Percentiles rank a stretch among this genome's conserved stretches.
Conservation (phyloP, 2,113 vertebrate species). For the Silurus asotus region DNA sequence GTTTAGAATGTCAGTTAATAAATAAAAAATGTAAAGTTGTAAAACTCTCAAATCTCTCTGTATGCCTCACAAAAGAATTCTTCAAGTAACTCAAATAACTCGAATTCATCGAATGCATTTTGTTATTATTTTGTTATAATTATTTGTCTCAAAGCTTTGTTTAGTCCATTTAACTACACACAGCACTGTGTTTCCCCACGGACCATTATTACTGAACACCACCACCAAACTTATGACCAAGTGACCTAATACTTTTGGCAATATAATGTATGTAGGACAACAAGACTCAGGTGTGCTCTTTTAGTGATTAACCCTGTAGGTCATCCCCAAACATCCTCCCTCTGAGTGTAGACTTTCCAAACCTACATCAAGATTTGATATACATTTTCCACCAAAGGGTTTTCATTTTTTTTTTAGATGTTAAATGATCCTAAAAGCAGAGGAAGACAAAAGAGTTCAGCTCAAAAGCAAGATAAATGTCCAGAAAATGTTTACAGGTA, state of each 20-base stretch:
- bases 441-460: background rate
- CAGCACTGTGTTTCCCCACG: no score
- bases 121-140: no score
- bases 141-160: no score
- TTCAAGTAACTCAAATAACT: no score
- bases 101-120: no score
- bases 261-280: background rate
- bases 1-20: background rate
- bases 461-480: background rate
- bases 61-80: no score
- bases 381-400: background rate
- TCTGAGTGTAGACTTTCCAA: background rate
- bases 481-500: background rate
- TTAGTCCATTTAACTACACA: no score
- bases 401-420: background rate
- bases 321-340: background rate
- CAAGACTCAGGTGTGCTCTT: background rate
- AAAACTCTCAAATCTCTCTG: background rate
- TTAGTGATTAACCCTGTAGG: background rate
- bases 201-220: no score
- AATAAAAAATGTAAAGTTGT: background rate
- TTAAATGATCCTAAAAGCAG: background rate
- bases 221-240: no score
- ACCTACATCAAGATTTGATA: background rate
- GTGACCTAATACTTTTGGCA: no score